phyloP scores from a whole-genome alignment of 2,888 invertebrate species.

The Hyposoter didymator region DNA sequence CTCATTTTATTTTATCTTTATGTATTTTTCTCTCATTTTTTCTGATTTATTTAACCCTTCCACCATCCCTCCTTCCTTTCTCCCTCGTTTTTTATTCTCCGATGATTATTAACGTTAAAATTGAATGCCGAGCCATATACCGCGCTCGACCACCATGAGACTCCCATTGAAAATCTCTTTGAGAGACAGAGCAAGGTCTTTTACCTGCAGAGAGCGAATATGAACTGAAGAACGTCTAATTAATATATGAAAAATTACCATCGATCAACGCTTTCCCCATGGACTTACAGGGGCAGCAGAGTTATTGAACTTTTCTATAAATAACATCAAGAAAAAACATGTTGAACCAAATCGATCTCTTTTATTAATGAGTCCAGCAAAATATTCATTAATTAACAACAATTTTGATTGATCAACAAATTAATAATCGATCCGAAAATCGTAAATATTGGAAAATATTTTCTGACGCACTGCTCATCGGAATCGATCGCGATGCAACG shows the following conservation, averaged over 20 bases:
- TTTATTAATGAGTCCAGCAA: background rate
- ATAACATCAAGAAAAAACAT: background rate
- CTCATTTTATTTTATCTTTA: constrained; percentile 58
- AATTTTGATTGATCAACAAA: no score
- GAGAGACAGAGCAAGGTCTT: background rate
- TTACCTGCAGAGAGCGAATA: background rate
- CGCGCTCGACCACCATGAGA: constrained; percentile 45
- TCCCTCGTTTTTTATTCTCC: constrained; percentile 71
- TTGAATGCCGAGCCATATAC: constrained; percentile 74
- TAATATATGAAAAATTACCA: constrained; percentile 19
- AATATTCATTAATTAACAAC: background rate
- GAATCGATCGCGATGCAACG: background rate
- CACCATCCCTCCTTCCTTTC: background rate
- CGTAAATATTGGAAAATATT: background rate
- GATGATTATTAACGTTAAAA: constrained; percentile 79
- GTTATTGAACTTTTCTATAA: background rate
- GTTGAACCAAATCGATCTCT: background rate
- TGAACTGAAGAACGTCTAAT: background rate
- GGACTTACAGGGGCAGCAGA: background rate
- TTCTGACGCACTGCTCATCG: background rate
- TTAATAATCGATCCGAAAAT: background rate
- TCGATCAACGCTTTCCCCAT: background rate
- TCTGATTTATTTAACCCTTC: constrained; percentile 38
- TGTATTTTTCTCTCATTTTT: constrained; percentile 48
- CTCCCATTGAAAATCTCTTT: background rate